Evolutionary conservation across 2,797 vertebrate species (phyloP).

Genomic region (Rhinophrynus dorsalis): DNA sequence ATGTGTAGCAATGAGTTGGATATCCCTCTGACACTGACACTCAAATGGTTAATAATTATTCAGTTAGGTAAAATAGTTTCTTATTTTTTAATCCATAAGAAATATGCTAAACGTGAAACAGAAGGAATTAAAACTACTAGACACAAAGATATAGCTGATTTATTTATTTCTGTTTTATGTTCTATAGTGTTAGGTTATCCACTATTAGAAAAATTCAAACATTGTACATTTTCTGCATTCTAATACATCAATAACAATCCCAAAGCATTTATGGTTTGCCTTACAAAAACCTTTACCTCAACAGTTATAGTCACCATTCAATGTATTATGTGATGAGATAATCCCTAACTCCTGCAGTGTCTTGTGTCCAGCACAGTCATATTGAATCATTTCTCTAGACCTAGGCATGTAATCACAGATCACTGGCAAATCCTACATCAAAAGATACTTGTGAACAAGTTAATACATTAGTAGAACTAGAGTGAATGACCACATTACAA

Average conservation of each 20-base stretch:
- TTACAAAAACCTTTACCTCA: background rate
- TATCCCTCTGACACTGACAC: too few relatives aligned
- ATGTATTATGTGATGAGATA: background rate
- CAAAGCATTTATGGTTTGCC: background rate
- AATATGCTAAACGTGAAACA: too few relatives aligned
- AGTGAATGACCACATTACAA: background rate
- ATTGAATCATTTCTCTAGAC: background rate
- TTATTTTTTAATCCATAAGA: too few relatives aligned
- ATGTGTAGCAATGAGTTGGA: too few relatives aligned
- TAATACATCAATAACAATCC: background rate
- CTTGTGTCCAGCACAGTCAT: background rate
- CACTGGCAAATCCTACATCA: background rate
- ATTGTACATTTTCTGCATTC: background rate
- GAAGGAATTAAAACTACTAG: too few relatives aligned
- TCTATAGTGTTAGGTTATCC: too few relatives aligned
- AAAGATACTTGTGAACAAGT: background rate
- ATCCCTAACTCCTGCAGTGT: background rate
- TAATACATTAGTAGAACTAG: slow-evolving; percentile 4
- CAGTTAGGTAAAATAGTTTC: too few relatives aligned
- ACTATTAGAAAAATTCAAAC: too few relatives aligned
- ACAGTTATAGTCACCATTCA: background rate
- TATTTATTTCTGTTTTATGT: too few relatives aligned
- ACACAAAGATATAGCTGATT: too few relatives aligned
- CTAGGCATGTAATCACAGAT: slow-evolving; percentile 9
- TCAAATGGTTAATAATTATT: too few relatives aligned